Base-by-base conservation (phyloP, 2,797 vertebrate genomes). In the Tangara arthus region DNA sequence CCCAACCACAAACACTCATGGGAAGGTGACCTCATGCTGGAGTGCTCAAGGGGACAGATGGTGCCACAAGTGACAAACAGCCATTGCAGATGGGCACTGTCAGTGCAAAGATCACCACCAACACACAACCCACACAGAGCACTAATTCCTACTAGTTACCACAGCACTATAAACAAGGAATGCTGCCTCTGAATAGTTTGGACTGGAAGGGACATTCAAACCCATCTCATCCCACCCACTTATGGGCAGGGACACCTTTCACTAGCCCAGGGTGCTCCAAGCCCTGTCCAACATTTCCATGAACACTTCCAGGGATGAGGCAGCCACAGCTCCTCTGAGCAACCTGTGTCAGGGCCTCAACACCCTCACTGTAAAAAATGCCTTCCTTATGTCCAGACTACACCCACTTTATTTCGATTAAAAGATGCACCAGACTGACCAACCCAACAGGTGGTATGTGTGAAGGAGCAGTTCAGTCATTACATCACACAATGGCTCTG, bases 401-500 rank as follows among this genome's bases (percentile, higher is more conserved):
- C n/a, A 46, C 8, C n/a, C 9, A 34, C 2, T 5, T 71, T 44
- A 44, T 47, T 65, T 30, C 39, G 42, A 37, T 39, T 44, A 68
- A 55, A 66, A 59, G 18, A 34, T 3, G 6, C 24, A 42, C 10
- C 27, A 57, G 50, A 19, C 8, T 18, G n/a, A 82, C 11, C n/a
- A 5, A 49, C 5, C 3, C n/a, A 66, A 22, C 26, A 69, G 15
- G 2, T 83, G 15, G 46, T 20, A 1, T 1, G 4, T 6, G 8
- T 2, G 9, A 44, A 69, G 35, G 19, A 44, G 7, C 12, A 47
- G 32, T 6, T 32, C 41, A 60, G 32, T 53, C 34, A 35, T 9
- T 27, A 9, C 0, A 1, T 12, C 37, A 60, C 5, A 2, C 6
- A 28, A 50, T 0, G 5, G 26, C 41, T 52, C 61, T 37, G 23